These are phyloP conservation scores for Limanda limanda DNA, from an alignment of 2,113 vertebrate species.

Conservation along the genomic window DNA sequence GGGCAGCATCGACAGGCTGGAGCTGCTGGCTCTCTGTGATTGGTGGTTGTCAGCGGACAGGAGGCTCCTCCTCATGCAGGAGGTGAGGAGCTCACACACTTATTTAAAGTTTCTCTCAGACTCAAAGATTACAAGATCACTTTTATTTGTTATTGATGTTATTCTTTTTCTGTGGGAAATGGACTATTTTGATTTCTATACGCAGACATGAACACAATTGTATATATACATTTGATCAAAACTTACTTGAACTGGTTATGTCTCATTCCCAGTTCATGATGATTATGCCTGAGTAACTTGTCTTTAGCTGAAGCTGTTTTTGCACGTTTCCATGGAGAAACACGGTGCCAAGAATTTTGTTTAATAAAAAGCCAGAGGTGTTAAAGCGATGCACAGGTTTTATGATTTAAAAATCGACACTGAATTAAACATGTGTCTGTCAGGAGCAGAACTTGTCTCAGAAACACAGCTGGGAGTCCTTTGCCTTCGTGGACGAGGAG, in stretches of 20 bases:
- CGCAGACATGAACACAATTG: no score
- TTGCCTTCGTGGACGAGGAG: conserved; percentile 90
- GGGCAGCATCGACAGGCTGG: conserved; percentile 89
- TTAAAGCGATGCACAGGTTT: background rate
- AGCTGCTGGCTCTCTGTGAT: conserved; percentile 89
- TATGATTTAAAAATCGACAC: no score
- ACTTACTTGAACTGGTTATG: no score
- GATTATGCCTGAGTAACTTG: background rate
- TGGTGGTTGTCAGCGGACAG: conserved; percentile 88
- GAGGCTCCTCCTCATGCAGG: conserved; percentile 83
- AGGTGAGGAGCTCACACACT: conserved; percentile 37
- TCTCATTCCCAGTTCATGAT: no score
- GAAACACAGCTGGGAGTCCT: conserved; percentile 84
- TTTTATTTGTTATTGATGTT: no score
- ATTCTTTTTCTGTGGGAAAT: no score
- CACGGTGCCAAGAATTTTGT: no score
- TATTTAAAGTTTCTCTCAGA: no score
- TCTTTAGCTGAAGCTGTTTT: background rate
- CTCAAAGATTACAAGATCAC: no score
- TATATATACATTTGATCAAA: no score
- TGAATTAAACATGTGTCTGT: background rate
- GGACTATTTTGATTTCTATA: no score
- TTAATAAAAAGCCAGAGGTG: background rate
- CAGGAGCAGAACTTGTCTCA: conserved; percentile 61
- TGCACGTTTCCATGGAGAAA: background rate